A percentile compares a stretch with the other conserved stretches of the same genome.
phyloP scores from a whole-genome alignment of 2,888 invertebrate genomes.

The Calameuta filiformis region DNA sequence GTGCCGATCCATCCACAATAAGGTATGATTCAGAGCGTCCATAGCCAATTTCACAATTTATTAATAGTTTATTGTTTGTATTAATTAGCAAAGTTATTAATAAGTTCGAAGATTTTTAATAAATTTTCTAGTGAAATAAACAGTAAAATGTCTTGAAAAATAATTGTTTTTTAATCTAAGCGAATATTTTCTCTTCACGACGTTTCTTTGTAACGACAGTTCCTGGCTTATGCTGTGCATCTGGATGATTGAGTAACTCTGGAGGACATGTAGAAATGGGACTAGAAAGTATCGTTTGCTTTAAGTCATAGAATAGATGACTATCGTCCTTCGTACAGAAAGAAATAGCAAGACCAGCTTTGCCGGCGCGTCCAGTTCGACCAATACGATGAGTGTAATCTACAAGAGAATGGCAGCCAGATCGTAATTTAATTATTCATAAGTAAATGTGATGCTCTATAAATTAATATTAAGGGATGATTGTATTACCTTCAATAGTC shows the following conservation, averaged over 20 bases:
- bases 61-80: too few species aligned
- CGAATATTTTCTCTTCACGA: slow-evolving; percentile 95
- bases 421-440: slow-evolving; percentile 9
- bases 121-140: too few species aligned
- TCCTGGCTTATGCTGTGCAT: slow-evolving; percentile 97
- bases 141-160: too few species aligned
- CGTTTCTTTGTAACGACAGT: slow-evolving; percentile 94
- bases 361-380: slow-evolving; percentile 98
- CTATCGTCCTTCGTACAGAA: slow-evolving; percentile 98
- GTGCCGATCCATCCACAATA: too few species aligned
- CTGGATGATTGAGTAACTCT: slow-evolving; percentile 97
- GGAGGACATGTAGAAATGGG: slow-evolving; percentile 96
- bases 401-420: slow-evolving; percentile 50
- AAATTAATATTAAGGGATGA: slow-evolving; percentile 4
- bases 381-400: slow-evolving; percentile 99
- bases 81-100: too few species aligned
- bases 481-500: slow-evolving; percentile 83
- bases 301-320: slow-evolving; percentile 94
- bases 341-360: slow-evolving; percentile 94
- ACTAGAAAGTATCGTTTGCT: slow-evolving; percentile 87
- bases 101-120: too few species aligned
- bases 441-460: slow-evolving; percentile 5
- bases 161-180: slow-evolving; percentile 66
- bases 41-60: too few species aligned
- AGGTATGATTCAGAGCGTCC: too few species aligned